Percentiles rank a stretch among this genome's conserved stretches.
Conservation (phyloP, 2,797 vertebrate species). For the Gambusia yucatana region DNA sequence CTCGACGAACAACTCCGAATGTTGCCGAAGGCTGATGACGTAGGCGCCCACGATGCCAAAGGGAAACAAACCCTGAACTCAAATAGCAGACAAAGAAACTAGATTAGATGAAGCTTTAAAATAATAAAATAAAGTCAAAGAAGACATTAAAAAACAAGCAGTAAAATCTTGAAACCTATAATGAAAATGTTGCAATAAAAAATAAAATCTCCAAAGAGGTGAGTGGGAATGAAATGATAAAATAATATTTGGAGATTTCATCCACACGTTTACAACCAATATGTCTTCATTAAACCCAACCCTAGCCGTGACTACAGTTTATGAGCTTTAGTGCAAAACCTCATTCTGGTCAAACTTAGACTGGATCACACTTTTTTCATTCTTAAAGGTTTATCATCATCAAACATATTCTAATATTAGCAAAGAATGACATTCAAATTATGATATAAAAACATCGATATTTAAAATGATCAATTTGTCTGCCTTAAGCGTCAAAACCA, state of each 20-base stretch:
- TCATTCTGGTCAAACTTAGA: background rate
- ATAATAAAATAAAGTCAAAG: background rate
- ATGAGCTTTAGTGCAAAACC: background rate
- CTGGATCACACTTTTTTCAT: background rate
- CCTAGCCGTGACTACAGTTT: background rate
- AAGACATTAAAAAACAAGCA: background rate
- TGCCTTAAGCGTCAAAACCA: background rate
- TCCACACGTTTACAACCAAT: background rate
- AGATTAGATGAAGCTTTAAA: background rate
- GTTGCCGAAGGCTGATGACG: background rate
- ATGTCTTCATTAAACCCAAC: background rate
- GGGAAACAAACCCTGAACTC: background rate
- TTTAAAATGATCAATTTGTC: background rate
- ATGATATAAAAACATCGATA: background rate
- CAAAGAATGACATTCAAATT: background rate
- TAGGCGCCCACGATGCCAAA: background rate
- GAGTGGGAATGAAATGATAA: background rate
- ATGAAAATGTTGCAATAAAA: background rate
- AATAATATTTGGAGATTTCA: background rate
- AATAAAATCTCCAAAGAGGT: background rate
- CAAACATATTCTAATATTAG: background rate
- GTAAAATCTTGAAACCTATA: background rate
- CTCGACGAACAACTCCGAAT: background rate
- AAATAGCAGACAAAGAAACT: background rate
- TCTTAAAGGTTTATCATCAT: background rate